A percentile compares a stretch with the other conserved stretches of the same genome.
Evolutionary conservation across 1,140 invertebrate genomes (phyloP).

Genomic region (Lineus longissimus): DNA sequence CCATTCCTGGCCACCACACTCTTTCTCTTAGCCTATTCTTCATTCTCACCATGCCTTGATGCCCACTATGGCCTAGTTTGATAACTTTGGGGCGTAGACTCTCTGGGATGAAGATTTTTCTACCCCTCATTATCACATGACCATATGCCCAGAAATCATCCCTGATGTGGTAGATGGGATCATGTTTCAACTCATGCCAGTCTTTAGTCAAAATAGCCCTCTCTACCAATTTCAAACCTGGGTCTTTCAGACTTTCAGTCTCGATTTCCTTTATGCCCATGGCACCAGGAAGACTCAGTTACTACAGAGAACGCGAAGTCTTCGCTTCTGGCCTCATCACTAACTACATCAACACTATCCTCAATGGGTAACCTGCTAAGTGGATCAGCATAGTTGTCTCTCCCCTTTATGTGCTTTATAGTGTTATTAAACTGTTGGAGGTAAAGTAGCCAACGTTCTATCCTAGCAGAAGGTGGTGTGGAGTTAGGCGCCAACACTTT

Average conservation of each 20-base stretch:
- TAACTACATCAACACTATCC: too few species aligned
- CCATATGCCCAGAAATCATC: conserved; percentile 17
- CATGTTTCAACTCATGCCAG: too few species aligned
- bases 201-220: too few species aligned
- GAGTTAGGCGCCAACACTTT: background rate
- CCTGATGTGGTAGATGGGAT: background rate
- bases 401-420: conserved; percentile 18
- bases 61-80: conserved; percentile 18
- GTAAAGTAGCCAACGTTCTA: conserved; percentile 9
- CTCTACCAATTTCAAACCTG: too few species aligned
- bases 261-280: too few species aligned
- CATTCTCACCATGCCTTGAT: conserved; percentile 22
- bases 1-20: conserved; percentile 28
- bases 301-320: too few species aligned
- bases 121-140: conserved; percentile 19
- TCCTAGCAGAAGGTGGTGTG: background rate
- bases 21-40: conserved; percentile 23
- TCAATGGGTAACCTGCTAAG: background rate
- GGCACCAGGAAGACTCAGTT: too few species aligned
- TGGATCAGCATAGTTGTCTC: conserved; percentile 6
- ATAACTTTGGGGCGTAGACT: conserved; percentile 7
- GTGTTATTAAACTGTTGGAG: conserved; percentile 13
- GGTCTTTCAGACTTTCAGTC: too few species aligned
- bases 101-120: conserved; percentile 15
- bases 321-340: too few species aligned